These are phyloP conservation scores for Phrixothrix hirtus DNA, from an alignment of 2,888 invertebrate genomes.

Conservation along the genomic window DNA sequence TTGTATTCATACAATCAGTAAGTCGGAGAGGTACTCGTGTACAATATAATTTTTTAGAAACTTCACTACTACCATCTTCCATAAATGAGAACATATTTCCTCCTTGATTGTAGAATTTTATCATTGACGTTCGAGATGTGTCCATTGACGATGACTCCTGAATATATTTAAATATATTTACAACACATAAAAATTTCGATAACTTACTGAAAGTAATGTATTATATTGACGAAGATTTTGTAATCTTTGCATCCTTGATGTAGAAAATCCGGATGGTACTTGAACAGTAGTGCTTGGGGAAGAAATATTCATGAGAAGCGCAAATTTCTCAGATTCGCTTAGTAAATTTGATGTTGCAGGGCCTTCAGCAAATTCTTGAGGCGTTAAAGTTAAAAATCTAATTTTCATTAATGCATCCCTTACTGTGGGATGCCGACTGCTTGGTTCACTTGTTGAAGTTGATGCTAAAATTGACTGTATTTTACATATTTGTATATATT, in stretches of 20 bases:
- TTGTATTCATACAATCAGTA: constrained; percentile 74
- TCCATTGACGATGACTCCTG: constrained; percentile 48
- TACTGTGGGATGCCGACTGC: constrained; percentile 53
- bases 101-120: constrained; percentile 41
- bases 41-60: constrained; percentile 66
- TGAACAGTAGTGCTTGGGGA: constrained; percentile 68
- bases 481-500: no score
- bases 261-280: constrained; percentile 76
- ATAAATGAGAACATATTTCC: constrained; percentile 33
- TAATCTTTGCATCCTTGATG: constrained; percentile 43
- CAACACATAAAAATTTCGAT: no score
- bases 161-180: background rate
- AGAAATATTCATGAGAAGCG: constrained; percentile 81
- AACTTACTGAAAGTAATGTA: constrained; percentile 11
- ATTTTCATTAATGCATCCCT: constrained; percentile 75
- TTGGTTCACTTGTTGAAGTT: constrained; percentile 36
- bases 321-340: constrained; percentile 76
- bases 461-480: constrained; percentile 31
- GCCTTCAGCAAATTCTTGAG: constrained; percentile 82
- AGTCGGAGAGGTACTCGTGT: constrained; percentile 67
- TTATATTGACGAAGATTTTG: constrained; percentile 16
- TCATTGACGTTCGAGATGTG: constrained; percentile 50
- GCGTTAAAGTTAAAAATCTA: constrained; percentile 76
- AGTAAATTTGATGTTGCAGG: constrained; percentile 76
- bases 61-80: constrained; percentile 40